Percentiles rank a stretch among this genome's conserved stretches.
These are phyloP conservation scores for Hippocampus guttulatus DNA, from an alignment of 2,113 vertebrate genomes.

Conservation along the genomic window DNA sequence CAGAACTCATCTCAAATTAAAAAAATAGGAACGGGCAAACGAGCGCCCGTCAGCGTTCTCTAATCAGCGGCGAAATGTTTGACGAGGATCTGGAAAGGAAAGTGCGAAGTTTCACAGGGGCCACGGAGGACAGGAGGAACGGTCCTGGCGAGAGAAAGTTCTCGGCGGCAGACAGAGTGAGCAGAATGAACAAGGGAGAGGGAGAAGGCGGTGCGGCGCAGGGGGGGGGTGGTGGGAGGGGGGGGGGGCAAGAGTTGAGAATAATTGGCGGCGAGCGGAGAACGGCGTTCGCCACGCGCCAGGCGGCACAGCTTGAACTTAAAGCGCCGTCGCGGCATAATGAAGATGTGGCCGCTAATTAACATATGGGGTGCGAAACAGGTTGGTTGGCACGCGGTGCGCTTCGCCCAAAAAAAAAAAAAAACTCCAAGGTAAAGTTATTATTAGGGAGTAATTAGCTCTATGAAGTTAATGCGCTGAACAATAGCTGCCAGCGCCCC, in stretches of 20 bases:
- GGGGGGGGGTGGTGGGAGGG: not conserved
- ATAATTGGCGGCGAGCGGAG: slow-evolving; percentile 89
- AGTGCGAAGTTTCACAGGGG: slow-evolving; percentile 45
- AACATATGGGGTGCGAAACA: slow-evolving; percentile 99
- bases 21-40: slow-evolving; percentile 28
- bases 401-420: slow-evolving; percentile 58
- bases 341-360: slow-evolving; percentile 99
- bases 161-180: slow-evolving; percentile 44
- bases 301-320: slow-evolving; percentile 99
- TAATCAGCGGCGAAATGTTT: slow-evolving; percentile 49
- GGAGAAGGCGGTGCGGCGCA: slow-evolving; percentile 49
- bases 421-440: slow-evolving; percentile 99
- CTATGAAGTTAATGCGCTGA: slow-evolving; percentile 99
- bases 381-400: slow-evolving; percentile 96
- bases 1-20: slow-evolving; percentile 16
- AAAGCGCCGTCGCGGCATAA: slow-evolving; percentile 98
- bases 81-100: slow-evolving; percentile 5
- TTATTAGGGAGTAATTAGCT: slow-evolving; percentile 99
- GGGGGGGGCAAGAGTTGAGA: slow-evolving; percentile 76
- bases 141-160: slow-evolving; percentile 41
- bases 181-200: slow-evolving; percentile 62
- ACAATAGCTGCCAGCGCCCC: slow-evolving; percentile 99
- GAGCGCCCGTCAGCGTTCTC: slow-evolving; percentile 14
- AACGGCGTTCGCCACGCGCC: slow-evolving; percentile 82
- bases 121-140: slow-evolving; percentile 31